Evolutionary conservation across 2,888 invertebrate species (phyloP), one percentile per base, ranked within the genome.

Genomic region (Noctua pronuba): DNA sequence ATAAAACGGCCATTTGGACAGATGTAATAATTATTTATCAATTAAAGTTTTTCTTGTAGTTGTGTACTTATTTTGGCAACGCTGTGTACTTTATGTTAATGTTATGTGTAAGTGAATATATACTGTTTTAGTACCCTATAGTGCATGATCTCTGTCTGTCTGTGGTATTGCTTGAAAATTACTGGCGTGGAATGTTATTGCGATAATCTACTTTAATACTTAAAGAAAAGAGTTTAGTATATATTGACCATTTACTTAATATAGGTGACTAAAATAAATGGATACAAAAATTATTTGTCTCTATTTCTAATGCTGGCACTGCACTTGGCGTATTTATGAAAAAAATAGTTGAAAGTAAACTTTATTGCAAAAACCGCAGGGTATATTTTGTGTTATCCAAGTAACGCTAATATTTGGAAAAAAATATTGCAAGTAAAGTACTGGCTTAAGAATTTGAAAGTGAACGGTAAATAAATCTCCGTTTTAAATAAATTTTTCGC

Each of bases 1-100:
- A 24, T 79, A 21, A 49, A 73, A 78, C 66, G 64, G 66, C 74
- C 58, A 18, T 84, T 64, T 73, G 78, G 75, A 84, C 73, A 72
- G 49, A 82, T 84, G 84, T 85, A 82, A 84, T 84, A 77, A 60
- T 68, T 75, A 62, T 79, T 65, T 74, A 70, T 44, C 38, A 74
- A 86, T 86, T 70, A 79, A 77, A 74, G 55, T 77, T 79, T 75
- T 76, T 73, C 72, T 74, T 83, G 80, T 87, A 86, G 86, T 71
- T 86, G 84, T 87, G 82, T 84, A 79, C 73, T 87, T 87, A 83
- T 87, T 84, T 87, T 87, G 64, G 79, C 79, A 81, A 82, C 46
- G 86, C 84, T 86, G 82, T 82, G 77, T 78, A 75, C 66, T 85
- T 88, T 88, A 82, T 80, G 72, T 87, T 87, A 77, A 67, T 81